Conservation (phyloP, 2,888 invertebrate species). For the Laothoe populi region DNA sequence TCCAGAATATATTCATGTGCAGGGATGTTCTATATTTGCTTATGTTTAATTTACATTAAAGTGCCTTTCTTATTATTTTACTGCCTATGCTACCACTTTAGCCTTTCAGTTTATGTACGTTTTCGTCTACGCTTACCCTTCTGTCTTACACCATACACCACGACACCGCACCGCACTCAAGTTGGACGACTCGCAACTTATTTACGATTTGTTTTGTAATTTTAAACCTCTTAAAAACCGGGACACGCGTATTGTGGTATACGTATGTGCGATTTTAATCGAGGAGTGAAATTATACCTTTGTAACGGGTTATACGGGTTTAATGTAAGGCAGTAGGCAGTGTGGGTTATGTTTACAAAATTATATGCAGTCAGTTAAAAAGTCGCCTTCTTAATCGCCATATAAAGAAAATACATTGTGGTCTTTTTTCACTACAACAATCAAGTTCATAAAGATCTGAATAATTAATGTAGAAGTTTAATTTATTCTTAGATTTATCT, state of each 20-base stretch:
- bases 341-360: neutral
- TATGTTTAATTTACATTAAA: no score
- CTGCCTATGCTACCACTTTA: no score
- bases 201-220: conserved; percentile 47
- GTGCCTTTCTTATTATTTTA: no score
- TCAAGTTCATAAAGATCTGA: no score
- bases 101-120: neutral
- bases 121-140: conserved; percentile 15
- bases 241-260: conserved; percentile 34
- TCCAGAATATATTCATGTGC: no score
- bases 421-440: no score
- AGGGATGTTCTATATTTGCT: no score
- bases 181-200: conserved; percentile 42
- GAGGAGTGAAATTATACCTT: conserved; percentile 15
- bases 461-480: no score
- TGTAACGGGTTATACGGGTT: conserved; percentile 22
- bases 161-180: conserved; percentile 41
- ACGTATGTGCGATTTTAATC: conserved; percentile 17
- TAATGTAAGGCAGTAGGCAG: conserved; percentile 23
- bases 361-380: no score
- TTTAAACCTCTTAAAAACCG: conserved; percentile 36
- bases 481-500: no score
- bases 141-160: conserved; percentile 31
- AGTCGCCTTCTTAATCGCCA: no score
- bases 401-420: neutral